phyloP scores from a whole-genome alignment of 2,888 invertebrate species.

The Antitype chi region DNA sequence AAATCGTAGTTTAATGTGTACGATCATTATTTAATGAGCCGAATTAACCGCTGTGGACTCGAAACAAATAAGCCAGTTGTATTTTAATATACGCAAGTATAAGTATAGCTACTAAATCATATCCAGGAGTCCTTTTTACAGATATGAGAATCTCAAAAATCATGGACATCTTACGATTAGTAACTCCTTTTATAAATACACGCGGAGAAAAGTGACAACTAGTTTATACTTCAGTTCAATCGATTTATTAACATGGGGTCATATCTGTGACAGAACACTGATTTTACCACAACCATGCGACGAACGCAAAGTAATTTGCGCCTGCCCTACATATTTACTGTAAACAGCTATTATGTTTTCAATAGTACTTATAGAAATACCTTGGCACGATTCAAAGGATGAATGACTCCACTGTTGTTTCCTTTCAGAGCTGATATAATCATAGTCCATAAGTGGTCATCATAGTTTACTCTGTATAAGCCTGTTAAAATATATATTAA shows the following conservation, averaged over 20 bases:
- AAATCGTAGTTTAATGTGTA: neutral
- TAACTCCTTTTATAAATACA: neutral
- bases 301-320: neutral
- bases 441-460: slow-evolving; percentile 88
- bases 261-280: neutral
- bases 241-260: neutral
- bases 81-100: too few species aligned
- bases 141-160: neutral
- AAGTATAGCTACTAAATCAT: neutral
- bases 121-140: neutral
- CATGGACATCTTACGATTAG: neutral
- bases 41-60: too few species aligned
- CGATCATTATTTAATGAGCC: too few species aligned
- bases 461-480: slow-evolving; percentile 93
- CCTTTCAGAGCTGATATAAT: slow-evolving; percentile 85
- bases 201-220: neutral
- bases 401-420: slow-evolving; percentile 87
- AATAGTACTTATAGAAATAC: slow-evolving; percentile 72
- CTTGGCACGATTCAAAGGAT: slow-evolving; percentile 94
- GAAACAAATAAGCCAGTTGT: too few species aligned
- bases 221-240: neutral
- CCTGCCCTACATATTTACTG: neutral
- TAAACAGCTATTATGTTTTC: slow-evolving; percentile 11
- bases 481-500: slow-evolving; percentile 78
- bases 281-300: neutral